These are phyloP conservation scores for Fragum whitleyi DNA, from an alignment of 2,888 invertebrate genomes.

Conservation along the genomic window DNA sequence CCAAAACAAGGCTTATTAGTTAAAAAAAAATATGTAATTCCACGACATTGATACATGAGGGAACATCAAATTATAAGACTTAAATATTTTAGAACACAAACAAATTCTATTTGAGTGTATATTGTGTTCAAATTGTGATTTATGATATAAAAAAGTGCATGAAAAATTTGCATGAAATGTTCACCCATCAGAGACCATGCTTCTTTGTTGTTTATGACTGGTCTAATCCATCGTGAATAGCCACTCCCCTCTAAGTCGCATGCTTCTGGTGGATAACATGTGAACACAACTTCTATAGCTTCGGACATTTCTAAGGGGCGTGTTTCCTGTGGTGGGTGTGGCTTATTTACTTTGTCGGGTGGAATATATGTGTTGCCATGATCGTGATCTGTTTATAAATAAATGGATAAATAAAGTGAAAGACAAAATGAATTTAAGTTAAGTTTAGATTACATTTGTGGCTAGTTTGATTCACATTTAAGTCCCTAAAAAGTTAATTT, in stretches of 20 bases:
- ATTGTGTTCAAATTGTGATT: too few relatives aligned
- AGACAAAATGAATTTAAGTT: too few relatives aligned
- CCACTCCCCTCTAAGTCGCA: conserved; percentile 70
- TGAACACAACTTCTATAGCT: conserved; percentile 80
- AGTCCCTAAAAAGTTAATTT: too few relatives aligned
- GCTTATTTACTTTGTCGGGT: neutral
- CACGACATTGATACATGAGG: too few relatives aligned
- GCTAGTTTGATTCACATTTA: too few relatives aligned
- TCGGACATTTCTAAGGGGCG: conserved; percentile 68
- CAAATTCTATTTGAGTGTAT: too few relatives aligned
- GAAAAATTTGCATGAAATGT: conserved; percentile 16
- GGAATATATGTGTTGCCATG: neutral
- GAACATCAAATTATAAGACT: too few relatives aligned
- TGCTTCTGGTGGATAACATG: conserved; percentile 80
- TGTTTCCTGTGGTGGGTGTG: conserved; percentile 22
- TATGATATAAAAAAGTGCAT: too few relatives aligned
- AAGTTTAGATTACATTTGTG: too few relatives aligned
- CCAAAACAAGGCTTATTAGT: too few relatives aligned
- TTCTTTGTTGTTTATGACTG: conserved; percentile 81
- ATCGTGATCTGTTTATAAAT: neutral
- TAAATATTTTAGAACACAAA: too few relatives aligned
- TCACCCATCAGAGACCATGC: conserved; percentile 80
- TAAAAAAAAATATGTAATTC: too few relatives aligned
- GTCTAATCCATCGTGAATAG: conserved; percentile 82
- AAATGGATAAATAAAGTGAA: neutral